Percentiles rank a stretch among this genome's conserved stretches.
These are phyloP conservation scores for Drosophila pandora DNA, from an alignment of 1,140 invertebrate genomes.

Conservation along the genomic window DNA sequence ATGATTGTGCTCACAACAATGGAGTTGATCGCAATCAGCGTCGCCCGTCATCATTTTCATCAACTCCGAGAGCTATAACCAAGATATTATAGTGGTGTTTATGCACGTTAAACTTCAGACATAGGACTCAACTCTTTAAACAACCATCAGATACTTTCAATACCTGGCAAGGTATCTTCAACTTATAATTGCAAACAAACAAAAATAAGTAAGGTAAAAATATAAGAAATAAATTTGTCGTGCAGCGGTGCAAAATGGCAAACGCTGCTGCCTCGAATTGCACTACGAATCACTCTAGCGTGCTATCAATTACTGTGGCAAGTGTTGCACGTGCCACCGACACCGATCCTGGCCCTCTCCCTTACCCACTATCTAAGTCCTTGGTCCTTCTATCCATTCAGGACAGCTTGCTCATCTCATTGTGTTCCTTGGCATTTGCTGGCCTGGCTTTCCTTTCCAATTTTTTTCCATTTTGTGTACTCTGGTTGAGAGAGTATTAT, in stretches of 20 bases:
- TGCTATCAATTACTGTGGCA: conserved; percentile 81
- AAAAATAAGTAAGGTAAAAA: conserved; percentile 36
- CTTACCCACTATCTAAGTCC: conserved; percentile 14
- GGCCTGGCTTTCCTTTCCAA: conserved; percentile 47
- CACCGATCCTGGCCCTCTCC: conserved; percentile 21
- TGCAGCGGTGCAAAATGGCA: conserved; percentile 38
- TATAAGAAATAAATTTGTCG: conserved; percentile 58
- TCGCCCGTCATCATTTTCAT: conserved; percentile 34
- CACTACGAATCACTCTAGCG: conserved; percentile 76
- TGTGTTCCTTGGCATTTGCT: conserved; percentile 66
- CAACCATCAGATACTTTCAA: not conserved
- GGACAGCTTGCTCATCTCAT: conserved; percentile 72
- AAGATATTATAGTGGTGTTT: conserved; percentile 7
- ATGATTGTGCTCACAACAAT: conserved; percentile 58
- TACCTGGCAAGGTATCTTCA: not conserved
- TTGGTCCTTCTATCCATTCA: conserved; percentile 8
- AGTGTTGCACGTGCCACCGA: conserved; percentile 77
- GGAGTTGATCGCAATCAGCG: conserved; percentile 41
- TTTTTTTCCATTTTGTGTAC: conserved; percentile 28
- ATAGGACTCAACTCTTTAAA: not conserved
- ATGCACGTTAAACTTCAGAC: conserved; percentile 17
- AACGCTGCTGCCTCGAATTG: conserved; percentile 60
- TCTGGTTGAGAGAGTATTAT: conserved; percentile 2
- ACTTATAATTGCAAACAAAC: conserved; percentile 16
- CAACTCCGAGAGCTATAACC: conserved; percentile 10